Percentiles rank a stretch among this genome's conserved stretches.
Conservation (phyloP, 2,113 vertebrate species). For the Tetrax tetrax region DNA sequence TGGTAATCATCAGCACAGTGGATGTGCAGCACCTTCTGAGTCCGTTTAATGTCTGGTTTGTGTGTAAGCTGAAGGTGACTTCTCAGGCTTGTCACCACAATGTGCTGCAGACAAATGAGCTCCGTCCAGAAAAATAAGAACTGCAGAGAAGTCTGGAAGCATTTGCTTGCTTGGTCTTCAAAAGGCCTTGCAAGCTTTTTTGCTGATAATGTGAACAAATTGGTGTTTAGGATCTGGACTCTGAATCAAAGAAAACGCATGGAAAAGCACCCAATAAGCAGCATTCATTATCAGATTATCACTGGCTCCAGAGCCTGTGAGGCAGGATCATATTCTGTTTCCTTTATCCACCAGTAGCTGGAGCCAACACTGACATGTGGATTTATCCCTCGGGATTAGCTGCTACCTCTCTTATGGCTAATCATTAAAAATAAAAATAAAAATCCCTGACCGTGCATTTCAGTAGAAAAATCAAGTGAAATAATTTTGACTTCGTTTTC, state of each 20-base stretch:
- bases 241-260: neutral
- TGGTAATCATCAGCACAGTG: neutral
- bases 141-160: neutral
- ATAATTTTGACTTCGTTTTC: neutral
- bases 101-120: neutral
- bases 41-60: neutral
- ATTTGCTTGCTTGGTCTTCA: neutral
- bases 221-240: neutral
- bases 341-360: constrained; percentile 16
- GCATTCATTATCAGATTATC: constrained; percentile 34
- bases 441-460: neutral
- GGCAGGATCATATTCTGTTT: neutral
- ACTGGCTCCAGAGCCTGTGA: neutral
- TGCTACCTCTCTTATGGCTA: neutral
- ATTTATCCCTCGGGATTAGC: neutral
- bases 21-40: neutral
- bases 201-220: constrained; percentile 28
- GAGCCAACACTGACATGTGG: neutral
- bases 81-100: neutral
- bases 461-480: neutral
- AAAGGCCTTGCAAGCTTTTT: neutral
- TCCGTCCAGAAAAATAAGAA: neutral
- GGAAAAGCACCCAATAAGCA: constrained; percentile 17
- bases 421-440: neutral
- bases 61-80: neutral